Evolutionary conservation across 2,113 vertebrate species (phyloP).

Genomic region (Chelonoidis abingdonii): DNA sequence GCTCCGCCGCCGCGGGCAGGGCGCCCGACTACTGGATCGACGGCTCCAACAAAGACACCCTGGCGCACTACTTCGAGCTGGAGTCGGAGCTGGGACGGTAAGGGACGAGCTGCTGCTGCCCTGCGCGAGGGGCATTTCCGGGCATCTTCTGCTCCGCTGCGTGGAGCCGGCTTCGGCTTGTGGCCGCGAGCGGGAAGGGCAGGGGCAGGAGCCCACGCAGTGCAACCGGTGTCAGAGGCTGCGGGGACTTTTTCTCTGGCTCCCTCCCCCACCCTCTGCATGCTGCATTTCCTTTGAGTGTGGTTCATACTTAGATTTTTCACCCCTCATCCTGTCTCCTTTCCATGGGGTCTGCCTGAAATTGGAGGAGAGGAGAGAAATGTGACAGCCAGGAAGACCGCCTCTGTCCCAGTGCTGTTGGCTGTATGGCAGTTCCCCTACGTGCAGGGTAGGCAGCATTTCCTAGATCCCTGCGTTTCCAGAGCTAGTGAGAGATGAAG

Average conservation of each 20-base stretch:
- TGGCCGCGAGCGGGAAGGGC: too few species aligned
- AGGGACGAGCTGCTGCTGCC: slow-evolving; percentile 10
- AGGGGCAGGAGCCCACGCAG: not conserved
- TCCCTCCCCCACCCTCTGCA: too few species aligned
- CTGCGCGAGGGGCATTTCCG: too few species aligned
- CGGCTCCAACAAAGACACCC: slow-evolving; percentile 86
- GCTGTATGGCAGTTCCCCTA: too few species aligned
- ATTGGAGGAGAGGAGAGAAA: too few species aligned
- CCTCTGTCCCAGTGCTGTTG: not conserved
- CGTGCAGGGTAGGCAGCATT: fast-evolving
- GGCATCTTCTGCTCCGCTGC: too few species aligned
- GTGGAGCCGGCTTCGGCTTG: too few species aligned
- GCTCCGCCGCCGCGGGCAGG: slow-evolving; percentile 57
- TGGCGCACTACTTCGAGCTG: slow-evolving; percentile 87
- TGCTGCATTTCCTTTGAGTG: not conserved
- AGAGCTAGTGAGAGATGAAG: not conserved
- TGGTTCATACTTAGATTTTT: too few species aligned
- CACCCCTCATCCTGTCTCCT: too few species aligned
- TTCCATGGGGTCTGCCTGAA: too few species aligned
- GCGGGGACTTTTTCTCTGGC: not conserved
- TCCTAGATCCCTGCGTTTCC: not conserved
- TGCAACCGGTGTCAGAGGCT: not conserved
- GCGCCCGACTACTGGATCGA: slow-evolving; percentile 89
- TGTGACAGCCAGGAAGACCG: not conserved
- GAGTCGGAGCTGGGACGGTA: slow-evolving; percentile 92